Base-by-base conservation (phyloP, 2,113 vertebrate species). In the Octodon degus region DNA sequence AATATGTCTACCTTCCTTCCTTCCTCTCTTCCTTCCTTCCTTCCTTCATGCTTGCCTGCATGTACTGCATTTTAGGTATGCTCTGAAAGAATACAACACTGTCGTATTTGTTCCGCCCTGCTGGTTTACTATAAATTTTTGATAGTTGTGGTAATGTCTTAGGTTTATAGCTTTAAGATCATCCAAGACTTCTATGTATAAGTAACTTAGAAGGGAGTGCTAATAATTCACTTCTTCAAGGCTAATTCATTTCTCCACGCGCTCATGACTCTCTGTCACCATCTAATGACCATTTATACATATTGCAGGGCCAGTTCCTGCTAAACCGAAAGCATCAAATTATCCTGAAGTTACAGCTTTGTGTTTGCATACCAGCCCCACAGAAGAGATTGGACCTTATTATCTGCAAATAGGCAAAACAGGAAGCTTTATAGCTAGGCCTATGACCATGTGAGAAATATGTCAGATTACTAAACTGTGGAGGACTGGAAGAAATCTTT, bases 261-360 rank as follows among this genome's bases (percentile, higher is more conserved):
- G 80, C 90, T 91, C 24, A 82, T 40, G 70, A 95, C 95, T 96
- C 96, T 98, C 90, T 96, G 84, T 97, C 96, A 96, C 97, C 96
- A 96, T 97, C 97, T 98, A 97, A 84, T 96, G 97, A 50, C 93
- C 22, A 63, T 79, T 65, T 63, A 9, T 77, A 95, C 43, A 93
- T 96, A 98, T 97, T 98, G 97, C 96, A 97, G 97, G 97, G 86
- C 94, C 86, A 97, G 91, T 96, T 77, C 90, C 70, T 84, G 9
- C 50, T 70, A 24, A 25, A 60, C 0, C 5, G 17, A 84, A 22
- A 14, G 19, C 5, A 7, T 20, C 5, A n/a, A 80, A 37, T 63
- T 65, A n/a, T 60, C 47, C 16, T 7, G 47, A 65, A 86, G 7
- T 10, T 13, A 30, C 0, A n/a, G 50, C 50, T 95, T 67, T 72